Percentiles rank a stretch among this genome's conserved stretches.
Conservation (phyloP, 2,797 vertebrate genomes). For the Rhadinocentrus ornatus region DNA sequence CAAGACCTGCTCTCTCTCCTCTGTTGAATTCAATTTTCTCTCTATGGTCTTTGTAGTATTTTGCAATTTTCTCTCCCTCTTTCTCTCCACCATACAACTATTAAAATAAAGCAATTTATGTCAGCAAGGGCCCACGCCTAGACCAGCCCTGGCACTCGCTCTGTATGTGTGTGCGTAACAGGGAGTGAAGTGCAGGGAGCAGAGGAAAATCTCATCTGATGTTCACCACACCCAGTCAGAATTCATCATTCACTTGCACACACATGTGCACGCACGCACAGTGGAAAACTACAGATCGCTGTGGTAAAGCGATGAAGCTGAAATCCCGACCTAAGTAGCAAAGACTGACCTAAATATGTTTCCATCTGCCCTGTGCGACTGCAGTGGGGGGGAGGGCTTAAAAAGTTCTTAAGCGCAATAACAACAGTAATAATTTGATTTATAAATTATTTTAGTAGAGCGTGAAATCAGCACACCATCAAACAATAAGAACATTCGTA, state of each 20-base stretch:
- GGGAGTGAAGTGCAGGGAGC: conserved; percentile 54
- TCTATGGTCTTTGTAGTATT: conserved; percentile 58
- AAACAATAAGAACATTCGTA: not conserved
- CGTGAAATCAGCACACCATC: conserved; percentile 18
- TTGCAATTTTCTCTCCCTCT: conserved; percentile 51
- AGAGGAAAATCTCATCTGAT: conserved; percentile 83
- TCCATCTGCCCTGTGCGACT: conserved; percentile 58
- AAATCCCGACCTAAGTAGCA: conserved; percentile 63
- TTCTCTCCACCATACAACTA: conserved; percentile 73
- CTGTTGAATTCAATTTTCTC: conserved; percentile 57
- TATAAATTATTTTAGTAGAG: not conserved
- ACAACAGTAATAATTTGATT: conserved; percentile 18
- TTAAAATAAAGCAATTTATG: conserved; percentile 84
- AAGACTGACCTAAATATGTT: conserved; percentile 65
- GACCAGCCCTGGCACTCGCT: conserved; percentile 74
- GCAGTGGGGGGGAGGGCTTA: not conserved
- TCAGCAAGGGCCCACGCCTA: conserved; percentile 80
- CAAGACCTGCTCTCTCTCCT: conserved; percentile 31
- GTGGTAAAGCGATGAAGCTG: conserved; percentile 73
- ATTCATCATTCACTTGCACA: conserved; percentile 69
- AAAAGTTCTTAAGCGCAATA: conserved; percentile 26
- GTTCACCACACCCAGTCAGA: conserved; percentile 82
- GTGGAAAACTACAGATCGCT: conserved; percentile 79
- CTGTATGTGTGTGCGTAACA: conserved; percentile 20
- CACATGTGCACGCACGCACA: conserved; percentile 46